Evolutionary conservation across 2,888 invertebrate genomes (phyloP).

Genomic region (Argyresthia albistria): DNA sequence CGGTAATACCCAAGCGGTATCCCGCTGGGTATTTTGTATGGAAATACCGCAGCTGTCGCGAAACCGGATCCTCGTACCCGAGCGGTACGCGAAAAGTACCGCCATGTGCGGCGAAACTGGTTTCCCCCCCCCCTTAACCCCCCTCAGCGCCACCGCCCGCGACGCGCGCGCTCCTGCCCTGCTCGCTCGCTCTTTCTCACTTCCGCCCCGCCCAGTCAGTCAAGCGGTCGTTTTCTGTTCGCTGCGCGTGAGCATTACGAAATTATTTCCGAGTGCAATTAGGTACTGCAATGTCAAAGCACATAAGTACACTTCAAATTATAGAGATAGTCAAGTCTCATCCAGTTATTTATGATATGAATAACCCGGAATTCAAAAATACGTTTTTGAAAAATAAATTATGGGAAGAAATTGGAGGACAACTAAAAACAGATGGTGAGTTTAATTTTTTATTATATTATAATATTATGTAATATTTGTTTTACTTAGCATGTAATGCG

Average conservation of each 20-base stretch:
- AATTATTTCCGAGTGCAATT: background rate
- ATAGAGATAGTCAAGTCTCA: background rate
- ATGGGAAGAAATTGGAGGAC: background rate
- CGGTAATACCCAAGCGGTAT: too few relatives aligned
- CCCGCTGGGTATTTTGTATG: too few relatives aligned
- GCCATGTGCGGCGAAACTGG: too few relatives aligned
- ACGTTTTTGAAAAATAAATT: background rate
- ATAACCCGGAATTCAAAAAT: background rate
- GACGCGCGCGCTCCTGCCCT: background rate
- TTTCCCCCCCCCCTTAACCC: too few relatives aligned
- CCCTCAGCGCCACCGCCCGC: background rate
- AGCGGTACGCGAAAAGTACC: too few relatives aligned
- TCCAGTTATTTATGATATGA: background rate
- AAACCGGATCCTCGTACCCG: too few relatives aligned
- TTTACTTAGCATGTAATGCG: background rate
- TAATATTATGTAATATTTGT: background rate
- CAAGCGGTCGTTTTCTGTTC: background rate
- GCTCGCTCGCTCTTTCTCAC: background rate
- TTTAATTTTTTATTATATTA: background rate
- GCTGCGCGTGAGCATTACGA: background rate
- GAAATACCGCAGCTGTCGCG: too few relatives aligned
- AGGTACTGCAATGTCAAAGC: background rate
- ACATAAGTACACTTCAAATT: background rate
- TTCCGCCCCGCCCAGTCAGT: background rate
- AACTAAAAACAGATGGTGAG: background rate